Conservation (phyloP, 2,797 vertebrate species). For the Luscinia megarhynchos region DNA sequence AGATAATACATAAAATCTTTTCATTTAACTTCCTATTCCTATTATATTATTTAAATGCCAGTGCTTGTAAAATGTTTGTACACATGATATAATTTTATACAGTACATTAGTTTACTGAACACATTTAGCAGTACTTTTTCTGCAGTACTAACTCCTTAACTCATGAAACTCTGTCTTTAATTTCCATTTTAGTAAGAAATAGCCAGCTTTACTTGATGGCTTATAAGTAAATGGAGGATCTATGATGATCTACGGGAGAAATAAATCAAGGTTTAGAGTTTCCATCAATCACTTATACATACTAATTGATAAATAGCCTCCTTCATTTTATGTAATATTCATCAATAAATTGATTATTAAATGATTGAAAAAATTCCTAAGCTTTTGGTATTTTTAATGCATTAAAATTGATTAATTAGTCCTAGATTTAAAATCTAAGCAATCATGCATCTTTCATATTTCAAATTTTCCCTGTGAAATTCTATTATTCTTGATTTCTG, state of each 20-base stretch:
- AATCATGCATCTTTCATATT: not conserved
- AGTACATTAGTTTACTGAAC: not conserved
- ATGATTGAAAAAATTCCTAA: not conserved
- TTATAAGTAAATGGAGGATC: not conserved
- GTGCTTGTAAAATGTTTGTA: not conserved
- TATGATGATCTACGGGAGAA: not conserved
- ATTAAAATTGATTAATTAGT: not conserved
- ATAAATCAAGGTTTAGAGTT: not conserved
- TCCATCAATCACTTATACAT: not conserved
- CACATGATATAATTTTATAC: rapidly evolving
- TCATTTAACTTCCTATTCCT: not conserved
- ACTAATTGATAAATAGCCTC: not conserved
- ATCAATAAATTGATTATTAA: not conserved
- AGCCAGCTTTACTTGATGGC: not conserved
- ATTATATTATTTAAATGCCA: not conserved
- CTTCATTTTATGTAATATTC: not conserved
- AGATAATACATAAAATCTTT: not conserved
- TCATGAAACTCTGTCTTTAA: not conserved
- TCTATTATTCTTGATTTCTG: not conserved
- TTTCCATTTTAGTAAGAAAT: not conserved
- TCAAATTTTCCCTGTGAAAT: not conserved
- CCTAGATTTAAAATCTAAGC: not conserved
- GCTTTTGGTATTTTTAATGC: not conserved
- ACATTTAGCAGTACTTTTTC: not conserved
- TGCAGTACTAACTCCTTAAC: not conserved